Percentiles rank a stretch among this genome's conserved stretches.
Conservation (phyloP, 2,113 vertebrate species). For the Dermatemys mawii region DNA sequence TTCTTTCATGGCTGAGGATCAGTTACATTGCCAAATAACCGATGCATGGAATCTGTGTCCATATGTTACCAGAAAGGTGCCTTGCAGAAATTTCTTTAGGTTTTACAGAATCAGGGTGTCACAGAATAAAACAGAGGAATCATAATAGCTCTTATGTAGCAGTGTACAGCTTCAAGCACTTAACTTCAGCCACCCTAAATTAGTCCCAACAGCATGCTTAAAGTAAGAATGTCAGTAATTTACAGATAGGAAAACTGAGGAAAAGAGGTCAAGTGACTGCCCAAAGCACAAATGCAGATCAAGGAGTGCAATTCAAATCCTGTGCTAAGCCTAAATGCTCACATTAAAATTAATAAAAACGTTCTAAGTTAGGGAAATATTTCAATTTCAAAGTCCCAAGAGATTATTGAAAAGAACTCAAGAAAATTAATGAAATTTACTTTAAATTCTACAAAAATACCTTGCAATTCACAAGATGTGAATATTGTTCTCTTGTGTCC, state of each 20-base stretch:
- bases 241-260: slow-evolving; percentile 38
- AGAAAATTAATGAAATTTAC: not conserved
- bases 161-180: slow-evolving; percentile 33
- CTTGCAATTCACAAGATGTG: not conserved
- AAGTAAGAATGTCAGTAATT: slow-evolving; percentile 40
- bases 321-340: not conserved
- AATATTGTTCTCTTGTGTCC: not conserved
- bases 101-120: slow-evolving; percentile 60
- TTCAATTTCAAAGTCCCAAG: not conserved
- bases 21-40: slow-evolving; percentile 57
- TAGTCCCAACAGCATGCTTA: not conserved
- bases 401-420: not conserved
- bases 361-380: not conserved
- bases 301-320: not conserved
- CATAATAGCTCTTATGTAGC: slow-evolving; percentile 64
- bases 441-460: not conserved
- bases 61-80: slow-evolving; percentile 65
- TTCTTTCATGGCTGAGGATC: slow-evolving; percentile 33
- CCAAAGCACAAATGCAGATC: not conserved
- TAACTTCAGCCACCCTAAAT: slow-evolving; percentile 28
- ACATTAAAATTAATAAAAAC: not conserved
- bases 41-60: slow-evolving; percentile 51
- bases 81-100: slow-evolving; percentile 66
- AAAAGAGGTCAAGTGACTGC: slow-evolving; percentile 4
- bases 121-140: slow-evolving; percentile 63